Base-by-base conservation (phyloP, 2,888 invertebrate genomes). In the Sepioteuthis lessoniana region DNA sequence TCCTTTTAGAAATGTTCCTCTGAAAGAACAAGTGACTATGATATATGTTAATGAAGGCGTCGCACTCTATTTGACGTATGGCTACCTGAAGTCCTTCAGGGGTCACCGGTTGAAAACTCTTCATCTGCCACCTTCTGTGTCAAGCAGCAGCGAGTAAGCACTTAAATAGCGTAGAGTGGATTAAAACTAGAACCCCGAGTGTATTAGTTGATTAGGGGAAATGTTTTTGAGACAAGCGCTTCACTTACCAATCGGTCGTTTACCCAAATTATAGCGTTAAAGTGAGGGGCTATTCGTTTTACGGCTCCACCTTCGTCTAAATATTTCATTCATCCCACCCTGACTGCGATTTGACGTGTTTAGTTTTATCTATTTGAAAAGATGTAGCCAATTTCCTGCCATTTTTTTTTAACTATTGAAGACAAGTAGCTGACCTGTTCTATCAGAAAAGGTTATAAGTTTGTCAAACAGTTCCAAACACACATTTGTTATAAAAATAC, bases 151-250 rank as follows among this genome's bases (percentile, higher is more conserved):
- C 31, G 25, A 25, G 60, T 60, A 76, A 76, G 76, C 76, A 76
- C 76, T 76, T 35, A 76, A 76, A 10, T 13, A 76, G n/a, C n/a
- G 13, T n/a, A 76, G 76, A 76, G n/a, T 76, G 76, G 76, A 76
- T 76, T 76, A 76, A 76, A 76, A 76, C 76, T 76, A 76, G 76
- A 76, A n/a, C 42, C 76, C 76, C n/a, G 19, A 76, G 76, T 76
- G 76, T 13, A 76, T 76, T 76, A 76, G 76, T 16, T 76, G 76
- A 76, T 76, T 76, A 76, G 76, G n/a, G 76, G n/a, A 25, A 76
- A 76, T n/a, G n/a, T 76, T 76, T 76, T 76, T 42, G n/a, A 76
- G 76, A 76, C 76, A 76, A n/a, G 76, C 76, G 76, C 76, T n/a
- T 76, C 76, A 76, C 76, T 76, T 35, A 25, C 76, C 76, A n/a